Percentiles rank a stretch among this genome's conserved stretches.
Conservation (phyloP, 2,888 invertebrate species). For the Drosophila monieri region DNA sequence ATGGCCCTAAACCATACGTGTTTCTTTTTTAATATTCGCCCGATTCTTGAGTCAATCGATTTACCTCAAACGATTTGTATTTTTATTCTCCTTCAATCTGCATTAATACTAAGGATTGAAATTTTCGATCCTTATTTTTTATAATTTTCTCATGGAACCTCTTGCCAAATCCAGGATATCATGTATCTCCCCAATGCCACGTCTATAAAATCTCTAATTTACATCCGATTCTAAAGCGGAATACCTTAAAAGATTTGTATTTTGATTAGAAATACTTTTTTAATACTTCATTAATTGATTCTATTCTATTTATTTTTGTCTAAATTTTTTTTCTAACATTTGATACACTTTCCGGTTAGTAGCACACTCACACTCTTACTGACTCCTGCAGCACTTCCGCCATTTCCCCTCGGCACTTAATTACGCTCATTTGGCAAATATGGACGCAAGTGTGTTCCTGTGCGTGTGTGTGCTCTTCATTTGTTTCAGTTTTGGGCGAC, state of each 20-base stretch:
- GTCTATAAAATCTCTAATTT: no score
- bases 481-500: conserved; percentile 28
- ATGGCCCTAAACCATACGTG: no score
- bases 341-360: background rate
- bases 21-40: no score
- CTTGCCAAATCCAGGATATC: no score
- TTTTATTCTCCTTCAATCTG: no score
- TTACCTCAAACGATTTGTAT: no score
- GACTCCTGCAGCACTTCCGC: background rate
- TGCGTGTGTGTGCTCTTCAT: conserved; percentile 44
- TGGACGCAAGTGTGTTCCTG: background rate
- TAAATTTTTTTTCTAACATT: background rate
- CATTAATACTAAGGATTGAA: no score
- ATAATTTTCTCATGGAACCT: no score
- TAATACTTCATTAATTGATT: no score
- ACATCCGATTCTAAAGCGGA: background rate
- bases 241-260: background rate
- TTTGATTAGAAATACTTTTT: background rate
- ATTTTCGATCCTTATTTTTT: no score
- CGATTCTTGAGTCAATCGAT: no score
- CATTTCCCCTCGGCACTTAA: conserved; percentile 25
- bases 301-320: background rate
- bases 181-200: no score
- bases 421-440: conserved; percentile 41
- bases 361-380: background rate